These are phyloP conservation scores for Tetramorium alpestre DNA, from an alignment of 1,140 invertebrate genomes.

Conservation along the genomic window DNA sequence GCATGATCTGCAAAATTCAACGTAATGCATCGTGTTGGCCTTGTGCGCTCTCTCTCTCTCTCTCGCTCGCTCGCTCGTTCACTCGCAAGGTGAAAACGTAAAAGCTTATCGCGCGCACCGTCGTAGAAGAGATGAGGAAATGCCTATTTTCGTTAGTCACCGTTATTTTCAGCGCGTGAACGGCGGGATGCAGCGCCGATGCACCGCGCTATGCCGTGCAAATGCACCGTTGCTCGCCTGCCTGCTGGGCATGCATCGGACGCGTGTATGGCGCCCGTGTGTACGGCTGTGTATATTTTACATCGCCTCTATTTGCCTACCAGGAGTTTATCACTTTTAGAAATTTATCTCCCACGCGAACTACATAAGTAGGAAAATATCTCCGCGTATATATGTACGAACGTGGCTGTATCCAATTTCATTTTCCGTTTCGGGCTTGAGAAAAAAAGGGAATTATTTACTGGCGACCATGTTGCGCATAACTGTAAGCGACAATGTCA, in stretches of 20 bases:
- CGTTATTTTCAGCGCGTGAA: conserved; percentile 70
- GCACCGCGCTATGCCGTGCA: conserved; percentile 62
- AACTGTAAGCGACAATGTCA: neutral
- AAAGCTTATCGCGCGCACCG: conserved; percentile 66
- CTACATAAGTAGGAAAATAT: conserved; percentile 39
- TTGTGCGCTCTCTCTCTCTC: neutral
- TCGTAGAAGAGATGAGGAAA: conserved; percentile 68
- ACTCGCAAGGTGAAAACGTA: conserved; percentile 42
- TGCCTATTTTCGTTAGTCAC: conserved; percentile 72
- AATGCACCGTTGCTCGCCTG: conserved; percentile 65
- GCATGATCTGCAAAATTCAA: conserved; percentile 57
- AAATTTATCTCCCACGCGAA: conserved; percentile 53
- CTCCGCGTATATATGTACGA: neutral
- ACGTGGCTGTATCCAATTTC: neutral
- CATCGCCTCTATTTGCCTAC: conserved; percentile 47
- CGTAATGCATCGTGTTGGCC: conserved; percentile 25
- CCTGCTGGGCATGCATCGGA: conserved; percentile 48
- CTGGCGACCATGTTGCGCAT: neutral
- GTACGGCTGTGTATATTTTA: conserved; percentile 7
- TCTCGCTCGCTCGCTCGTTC: neutral
- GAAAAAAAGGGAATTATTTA: neutral
- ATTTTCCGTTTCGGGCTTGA: neutral
- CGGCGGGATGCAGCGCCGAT: conserved; percentile 61
- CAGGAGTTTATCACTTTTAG: conserved; percentile 53
- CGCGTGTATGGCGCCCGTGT: neutral